Evolutionary conservation across 2,797 vertebrate genomes (phyloP).

Genomic region (Syndactyla subalaris): DNA sequence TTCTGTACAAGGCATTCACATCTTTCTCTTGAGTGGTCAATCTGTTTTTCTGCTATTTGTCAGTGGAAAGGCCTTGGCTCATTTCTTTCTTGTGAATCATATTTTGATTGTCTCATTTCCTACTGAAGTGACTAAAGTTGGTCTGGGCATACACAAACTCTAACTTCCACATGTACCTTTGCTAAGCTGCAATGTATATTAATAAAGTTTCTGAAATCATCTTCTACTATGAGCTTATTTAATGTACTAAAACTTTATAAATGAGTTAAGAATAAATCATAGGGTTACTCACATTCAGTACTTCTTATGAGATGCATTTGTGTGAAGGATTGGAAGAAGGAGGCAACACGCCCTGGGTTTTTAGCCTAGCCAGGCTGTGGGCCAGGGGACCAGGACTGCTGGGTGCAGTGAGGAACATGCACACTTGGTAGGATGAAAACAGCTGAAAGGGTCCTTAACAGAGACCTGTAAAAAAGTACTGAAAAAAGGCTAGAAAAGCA

Average conservation of each 20-base stretch:
- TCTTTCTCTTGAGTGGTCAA: background rate
- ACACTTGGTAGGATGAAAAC: background rate
- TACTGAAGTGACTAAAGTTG: background rate
- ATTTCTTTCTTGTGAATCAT: constrained; percentile 35
- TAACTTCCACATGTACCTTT: background rate
- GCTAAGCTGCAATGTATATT: background rate
- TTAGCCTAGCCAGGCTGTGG: background rate
- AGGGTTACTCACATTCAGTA: background rate
- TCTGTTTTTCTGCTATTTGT: background rate
- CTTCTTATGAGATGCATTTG: background rate
- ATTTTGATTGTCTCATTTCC: constrained; percentile 30
- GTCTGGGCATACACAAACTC: background rate
- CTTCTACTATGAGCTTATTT: background rate
- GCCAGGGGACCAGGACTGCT: background rate
- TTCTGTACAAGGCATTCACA: background rate
- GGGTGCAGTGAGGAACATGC: background rate
- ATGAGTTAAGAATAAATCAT: background rate
- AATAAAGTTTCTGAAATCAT: background rate
- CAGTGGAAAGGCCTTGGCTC: constrained; percentile 19
- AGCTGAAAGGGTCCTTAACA: background rate
- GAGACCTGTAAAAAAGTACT: background rate
- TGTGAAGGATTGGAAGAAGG: background rate
- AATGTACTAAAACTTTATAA: background rate
- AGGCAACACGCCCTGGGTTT: background rate
- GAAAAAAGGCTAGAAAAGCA: background rate